phyloP scores from a whole-genome alignment of 2,797 vertebrate species.

The Characodon lateralis region DNA sequence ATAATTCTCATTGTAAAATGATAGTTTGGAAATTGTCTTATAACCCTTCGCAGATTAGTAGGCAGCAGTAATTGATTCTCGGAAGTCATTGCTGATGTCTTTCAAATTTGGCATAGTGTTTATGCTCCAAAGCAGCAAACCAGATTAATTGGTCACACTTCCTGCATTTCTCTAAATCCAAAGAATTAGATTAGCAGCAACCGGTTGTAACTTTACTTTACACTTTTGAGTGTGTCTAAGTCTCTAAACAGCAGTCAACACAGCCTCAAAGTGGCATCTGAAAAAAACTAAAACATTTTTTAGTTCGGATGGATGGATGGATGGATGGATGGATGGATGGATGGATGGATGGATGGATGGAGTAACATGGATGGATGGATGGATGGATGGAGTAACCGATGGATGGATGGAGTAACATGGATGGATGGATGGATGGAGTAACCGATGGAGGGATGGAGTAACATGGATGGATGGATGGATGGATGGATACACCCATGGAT shows the following conservation, averaged over 20 bases:
- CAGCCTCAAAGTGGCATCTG: neutral
- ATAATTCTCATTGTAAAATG: neutral
- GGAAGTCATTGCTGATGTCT: neutral
- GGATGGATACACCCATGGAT: too few species aligned
- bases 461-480: too few species aligned
- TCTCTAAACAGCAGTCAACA: neutral
- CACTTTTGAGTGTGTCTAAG: neutral
- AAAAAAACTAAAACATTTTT: neutral
- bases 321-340: too few species aligned
- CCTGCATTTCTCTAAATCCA: neutral
- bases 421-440: too few species aligned
- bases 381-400: too few species aligned
- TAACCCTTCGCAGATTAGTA: neutral
- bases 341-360: too few species aligned
- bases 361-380: too few species aligned
- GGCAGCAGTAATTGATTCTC: neutral
- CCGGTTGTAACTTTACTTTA: neutral
- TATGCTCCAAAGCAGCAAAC: neutral
- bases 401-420: too few species aligned
- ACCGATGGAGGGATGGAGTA: too few species aligned
- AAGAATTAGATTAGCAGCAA: neutral
- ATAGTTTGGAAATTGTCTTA: neutral
- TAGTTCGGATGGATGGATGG: too few species aligned
- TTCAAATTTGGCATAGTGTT: neutral
- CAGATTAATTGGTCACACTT: too few species aligned